phyloP scores from a whole-genome alignment of 2,888 invertebrate species.

The Morpho helenor region DNA sequence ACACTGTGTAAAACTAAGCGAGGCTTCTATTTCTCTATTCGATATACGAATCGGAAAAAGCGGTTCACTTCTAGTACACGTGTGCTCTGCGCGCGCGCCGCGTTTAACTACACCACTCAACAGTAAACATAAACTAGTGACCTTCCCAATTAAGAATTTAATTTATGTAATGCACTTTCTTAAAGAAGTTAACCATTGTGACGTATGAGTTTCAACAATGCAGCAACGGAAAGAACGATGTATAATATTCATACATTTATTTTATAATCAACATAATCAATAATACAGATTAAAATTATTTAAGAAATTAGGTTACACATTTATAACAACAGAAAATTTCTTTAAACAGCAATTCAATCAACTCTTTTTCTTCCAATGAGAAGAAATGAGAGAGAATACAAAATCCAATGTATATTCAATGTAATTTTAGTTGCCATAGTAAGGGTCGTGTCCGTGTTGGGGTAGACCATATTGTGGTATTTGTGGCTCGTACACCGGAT shows the following conservation, averaged over 20 bases:
- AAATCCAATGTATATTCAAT: slow-evolving; percentile 27
- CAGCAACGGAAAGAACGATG: not conserved
- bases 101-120: slow-evolving; percentile 61
- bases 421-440: slow-evolving; percentile 43
- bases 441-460: slow-evolving; percentile 54
- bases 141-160: slow-evolving; percentile 75
- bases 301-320: no score
- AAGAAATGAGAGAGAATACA: slow-evolving; percentile 27
- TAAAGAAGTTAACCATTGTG: slow-evolving; percentile 38
- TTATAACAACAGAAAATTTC: no score
- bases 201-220: slow-evolving; percentile 34
- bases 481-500: slow-evolving; percentile 32
- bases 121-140: slow-evolving; percentile 46
- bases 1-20: slow-evolving; percentile 69
- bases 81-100: slow-evolving; percentile 70
- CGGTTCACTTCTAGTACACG: slow-evolving; percentile 74
- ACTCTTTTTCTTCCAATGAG: slow-evolving; percentile 31
- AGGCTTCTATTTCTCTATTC: slow-evolving; percentile 55
- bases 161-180: slow-evolving; percentile 76
- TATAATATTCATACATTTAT: not conserved
- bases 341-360: not conserved
- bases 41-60: slow-evolving; percentile 51
- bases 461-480: slow-evolving; percentile 29
- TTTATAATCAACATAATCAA: not conserved
- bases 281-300: no score